Evolutionary conservation across 2,797 vertebrate genomes (phyloP), one percentile per base, ranked within the genome.

Genomic region (Danio jaintianensis): DNA sequence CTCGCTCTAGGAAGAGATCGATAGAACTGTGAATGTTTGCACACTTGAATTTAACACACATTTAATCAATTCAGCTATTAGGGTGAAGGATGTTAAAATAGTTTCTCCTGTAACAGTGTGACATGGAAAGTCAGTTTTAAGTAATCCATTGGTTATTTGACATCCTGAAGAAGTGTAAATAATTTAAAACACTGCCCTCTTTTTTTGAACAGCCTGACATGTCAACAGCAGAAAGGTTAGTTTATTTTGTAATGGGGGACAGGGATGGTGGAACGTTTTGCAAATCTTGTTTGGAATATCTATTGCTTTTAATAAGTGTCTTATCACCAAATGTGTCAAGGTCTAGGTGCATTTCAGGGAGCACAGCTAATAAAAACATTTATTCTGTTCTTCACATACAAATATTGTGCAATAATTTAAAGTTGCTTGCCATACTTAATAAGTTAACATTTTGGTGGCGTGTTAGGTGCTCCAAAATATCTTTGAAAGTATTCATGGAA

Each of bases 21-120:
- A 58, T 70, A 29, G 55, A 48, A 48, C 22, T 40, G 55, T 48
- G 36, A 50, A 69, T 78, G 76, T 78, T 69, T 70, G 66, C 55
- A 8, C 42, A 59, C 43, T 40, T 59, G 42, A 78, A 50, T 69
- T 50, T 50, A 61, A 78, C 64, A 59, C 40, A 11, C n/a, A 59
- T 61, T 78, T 29, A 20, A 50, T 78, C 42, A 42, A 43, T 55
- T 29, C 7, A 42, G 36, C 43, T 15, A 38, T 78, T 61, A 59
- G 20, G 22, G 55, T 69, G 7, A 50, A 11, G 4, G 62, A 15
- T 56, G 52, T 68, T 59, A 61, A 29, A 12, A 50, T 40, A 4
- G 16, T 16, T 42, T 58, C 15, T 76, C 15, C 16, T 16, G 13
- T 43, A 8, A 11, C 15, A 12, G 48, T 40, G 15, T 75, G 50